These are phyloP conservation scores for Tyto alba DNA, from an alignment of 2,113 vertebrate genomes.

Conservation along the genomic window DNA sequence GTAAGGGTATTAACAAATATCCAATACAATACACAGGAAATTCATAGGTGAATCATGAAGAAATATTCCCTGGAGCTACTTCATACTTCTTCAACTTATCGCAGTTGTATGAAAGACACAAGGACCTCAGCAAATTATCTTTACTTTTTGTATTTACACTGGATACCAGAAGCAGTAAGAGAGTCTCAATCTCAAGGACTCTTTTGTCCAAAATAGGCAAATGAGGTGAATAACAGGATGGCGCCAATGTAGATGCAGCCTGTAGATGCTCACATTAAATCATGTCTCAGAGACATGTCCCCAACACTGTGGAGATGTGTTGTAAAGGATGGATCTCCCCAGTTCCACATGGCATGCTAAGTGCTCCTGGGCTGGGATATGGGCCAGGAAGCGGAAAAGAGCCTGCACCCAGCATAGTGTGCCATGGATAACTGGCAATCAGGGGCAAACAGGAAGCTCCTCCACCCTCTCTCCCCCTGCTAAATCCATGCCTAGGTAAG, in stretches of 20 bases:
- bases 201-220: neutral
- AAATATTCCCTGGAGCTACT: neutral
- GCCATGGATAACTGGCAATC: neutral
- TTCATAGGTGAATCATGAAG: neutral
- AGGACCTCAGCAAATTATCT: neutral
- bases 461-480: neutral
- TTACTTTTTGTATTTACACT: neutral
- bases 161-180: neutral
- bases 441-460: neutral
- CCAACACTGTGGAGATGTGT: neutral
- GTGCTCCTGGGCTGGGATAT: neutral
- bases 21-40: neutral
- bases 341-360: neutral
- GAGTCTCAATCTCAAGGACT: neutral
- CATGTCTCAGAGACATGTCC: neutral
- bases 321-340: neutral
- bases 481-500: neutral
- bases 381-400: neutral
- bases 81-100: neutral
- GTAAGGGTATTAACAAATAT: neutral
- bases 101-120: neutral
- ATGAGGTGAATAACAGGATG: neutral
- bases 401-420: rapidly evolving
- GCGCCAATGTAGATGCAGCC: neutral
- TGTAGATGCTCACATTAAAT: neutral